Evolutionary conservation across 2,888 invertebrate species (phyloP).

Genomic region (Drosophila stalkeri): DNA sequence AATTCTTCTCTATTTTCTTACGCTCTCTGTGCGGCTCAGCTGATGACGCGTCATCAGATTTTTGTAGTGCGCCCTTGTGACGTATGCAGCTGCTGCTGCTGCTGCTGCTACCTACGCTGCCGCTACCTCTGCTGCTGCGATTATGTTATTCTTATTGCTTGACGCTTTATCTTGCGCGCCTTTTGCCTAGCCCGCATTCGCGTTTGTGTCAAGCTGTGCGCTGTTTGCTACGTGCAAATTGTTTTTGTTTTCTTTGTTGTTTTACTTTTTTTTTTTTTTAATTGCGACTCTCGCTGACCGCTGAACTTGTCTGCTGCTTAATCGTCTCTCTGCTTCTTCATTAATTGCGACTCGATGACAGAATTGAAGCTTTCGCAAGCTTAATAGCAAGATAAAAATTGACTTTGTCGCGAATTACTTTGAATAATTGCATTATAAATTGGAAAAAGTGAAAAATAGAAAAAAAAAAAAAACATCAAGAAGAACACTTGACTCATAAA

Average conservation of each 20-base stretch:
- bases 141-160: slow-evolving; percentile 18
- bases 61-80: slow-evolving; percentile 43
- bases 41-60: slow-evolving; percentile 59
- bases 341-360: slow-evolving; percentile 40
- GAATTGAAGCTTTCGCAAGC: slow-evolving; percentile 32
- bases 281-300: slow-evolving; percentile 23
- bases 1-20: slow-evolving; percentile 2
- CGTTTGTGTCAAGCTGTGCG: slow-evolving; percentile 34
- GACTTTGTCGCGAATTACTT: slow-evolving; percentile 14
- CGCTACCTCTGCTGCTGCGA: slow-evolving; percentile 10
- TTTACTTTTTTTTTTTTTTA: slow-evolving; percentile 8
- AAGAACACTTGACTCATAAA: slow-evolving; percentile 2
- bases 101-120: slow-evolving; percentile 17
- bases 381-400: slow-evolving; percentile 1
- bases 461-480: not conserved
- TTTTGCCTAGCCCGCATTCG: slow-evolving; percentile 39
- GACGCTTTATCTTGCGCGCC: slow-evolving; percentile 45
- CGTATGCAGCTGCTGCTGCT: slow-evolving; percentile 54
- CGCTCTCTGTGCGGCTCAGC: slow-evolving; percentile 35
- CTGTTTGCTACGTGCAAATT: slow-evolving; percentile 40
- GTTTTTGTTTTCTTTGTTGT: slow-evolving; percentile 21
- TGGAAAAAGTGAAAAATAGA: not conserved
- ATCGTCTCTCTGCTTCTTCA: not conserved
- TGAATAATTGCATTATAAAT: slow-evolving; percentile 45
- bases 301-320: slow-evolving; percentile 23